Conservation (phyloP, 2,113 vertebrate species). For the Etheostoma cragini region DNA sequence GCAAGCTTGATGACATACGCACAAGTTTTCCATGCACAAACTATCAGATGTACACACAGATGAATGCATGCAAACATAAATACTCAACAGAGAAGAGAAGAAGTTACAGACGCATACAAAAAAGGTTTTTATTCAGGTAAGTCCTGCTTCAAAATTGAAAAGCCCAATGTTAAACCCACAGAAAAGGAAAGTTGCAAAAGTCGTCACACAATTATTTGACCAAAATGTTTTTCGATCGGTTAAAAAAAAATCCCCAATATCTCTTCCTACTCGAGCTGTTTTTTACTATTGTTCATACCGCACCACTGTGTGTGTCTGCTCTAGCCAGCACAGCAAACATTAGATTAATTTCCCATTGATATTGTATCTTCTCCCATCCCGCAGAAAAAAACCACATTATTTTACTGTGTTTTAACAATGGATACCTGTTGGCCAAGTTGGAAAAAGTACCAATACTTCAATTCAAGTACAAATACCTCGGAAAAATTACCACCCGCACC, state of each 20-base stretch:
- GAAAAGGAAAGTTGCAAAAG: background rate
- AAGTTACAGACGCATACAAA: no score
- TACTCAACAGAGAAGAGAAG: background rate
- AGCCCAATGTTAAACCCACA: background rate
- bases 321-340: no score
- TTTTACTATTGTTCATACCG: background rate
- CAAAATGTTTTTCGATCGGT: slow-evolving; percentile 4
- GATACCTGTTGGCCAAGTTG: no score
- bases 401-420: no score
- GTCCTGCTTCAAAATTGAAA: background rate
- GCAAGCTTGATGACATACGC: background rate
- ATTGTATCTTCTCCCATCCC: no score
- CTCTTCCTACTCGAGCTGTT: background rate
- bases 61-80: background rate
- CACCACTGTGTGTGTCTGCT: no score
- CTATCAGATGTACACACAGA: background rate
- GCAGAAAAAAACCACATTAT: no score
- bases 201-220: background rate
- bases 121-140: background rate
- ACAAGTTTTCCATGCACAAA: background rate
- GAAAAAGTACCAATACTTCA: no score
- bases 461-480: no score
- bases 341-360: no score
- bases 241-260: background rate
- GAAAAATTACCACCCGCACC: no score